Conservation (phyloP, 2,113 vertebrate species). For the Microcebus jonahi region DNA sequence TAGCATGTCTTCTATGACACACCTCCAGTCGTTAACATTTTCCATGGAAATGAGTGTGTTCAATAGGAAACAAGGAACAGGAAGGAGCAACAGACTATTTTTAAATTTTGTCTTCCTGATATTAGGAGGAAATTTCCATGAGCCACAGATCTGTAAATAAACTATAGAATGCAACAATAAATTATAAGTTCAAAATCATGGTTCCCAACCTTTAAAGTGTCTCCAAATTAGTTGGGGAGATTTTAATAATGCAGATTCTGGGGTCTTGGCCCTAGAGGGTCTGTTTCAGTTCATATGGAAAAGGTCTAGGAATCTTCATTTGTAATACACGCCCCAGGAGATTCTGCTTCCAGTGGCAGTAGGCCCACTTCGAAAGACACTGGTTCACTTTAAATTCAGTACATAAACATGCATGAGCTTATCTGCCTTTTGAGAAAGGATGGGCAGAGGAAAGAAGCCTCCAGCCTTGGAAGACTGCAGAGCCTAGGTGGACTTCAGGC, state of each 20-base stretch:
- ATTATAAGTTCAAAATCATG: neutral
- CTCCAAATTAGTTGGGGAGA: neutral
- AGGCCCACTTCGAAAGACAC: neutral
- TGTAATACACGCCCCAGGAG: neutral
- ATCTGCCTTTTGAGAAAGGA: slow-evolving; percentile 21
- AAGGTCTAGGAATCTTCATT: neutral
- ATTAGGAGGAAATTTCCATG: slow-evolving; percentile 68
- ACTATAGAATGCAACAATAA: slow-evolving; percentile 19
- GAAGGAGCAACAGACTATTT: slow-evolving; percentile 69
- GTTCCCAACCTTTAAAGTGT: neutral
- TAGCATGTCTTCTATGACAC: slow-evolving; percentile 19
- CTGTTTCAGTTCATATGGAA: neutral
- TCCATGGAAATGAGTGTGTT: slow-evolving; percentile 45
- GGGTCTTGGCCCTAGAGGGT: neutral
- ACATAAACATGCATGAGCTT: neutral
- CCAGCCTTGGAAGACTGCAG: neutral
- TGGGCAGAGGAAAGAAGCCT: neutral
- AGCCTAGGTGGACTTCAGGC: neutral
- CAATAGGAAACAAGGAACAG: slow-evolving; percentile 31
- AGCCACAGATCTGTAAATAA: slow-evolving; percentile 55
- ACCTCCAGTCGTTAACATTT: slow-evolving; percentile 48
- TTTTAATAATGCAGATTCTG: neutral
- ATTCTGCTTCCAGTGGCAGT: neutral
- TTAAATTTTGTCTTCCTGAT: slow-evolving; percentile 60
- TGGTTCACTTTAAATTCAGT: slow-evolving; percentile 39